A percentile compares a stretch with the other conserved stretches of the same genome.
Conservation (phyloP, 2,888 invertebrate species). For the Archips crataeganus region DNA sequence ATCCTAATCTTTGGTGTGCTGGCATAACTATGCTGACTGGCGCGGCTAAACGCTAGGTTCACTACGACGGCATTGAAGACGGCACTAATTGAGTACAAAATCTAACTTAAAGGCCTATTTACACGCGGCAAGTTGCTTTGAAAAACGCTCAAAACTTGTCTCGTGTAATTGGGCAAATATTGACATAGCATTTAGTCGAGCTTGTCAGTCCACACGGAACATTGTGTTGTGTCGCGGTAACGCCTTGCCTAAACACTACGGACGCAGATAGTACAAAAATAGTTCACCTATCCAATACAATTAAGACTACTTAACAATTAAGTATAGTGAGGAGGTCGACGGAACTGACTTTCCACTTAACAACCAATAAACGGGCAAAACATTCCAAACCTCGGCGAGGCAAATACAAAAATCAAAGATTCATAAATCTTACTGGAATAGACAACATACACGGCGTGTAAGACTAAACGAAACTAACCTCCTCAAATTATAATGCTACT, state of each 20-base stretch:
- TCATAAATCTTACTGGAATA: slow-evolving; percentile 55
- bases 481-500: slow-evolving; percentile 77
- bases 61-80: slow-evolving; percentile 43
- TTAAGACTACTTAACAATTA: slow-evolving; percentile 85
- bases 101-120: background rate
- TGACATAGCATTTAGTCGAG: slow-evolving; percentile 59
- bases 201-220: slow-evolving; percentile 65
- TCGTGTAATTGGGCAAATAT: background rate
- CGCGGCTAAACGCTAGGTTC: slow-evolving; percentile 24
- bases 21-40: slow-evolving; percentile 66
- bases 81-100: background rate
- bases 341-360: slow-evolving; percentile 46
- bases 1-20: slow-evolving; percentile 84
- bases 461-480: slow-evolving; percentile 53
- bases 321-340: slow-evolving; percentile 77
- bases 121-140: background rate
- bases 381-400: slow-evolving; percentile 39
- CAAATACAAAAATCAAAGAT: slow-evolving; percentile 49
- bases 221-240: slow-evolving; percentile 73
- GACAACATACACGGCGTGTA: slow-evolving; percentile 57
- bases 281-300: slow-evolving; percentile 84
- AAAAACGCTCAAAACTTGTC: background rate
- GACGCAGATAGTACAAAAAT: slow-evolving; percentile 83
- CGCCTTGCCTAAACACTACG: slow-evolving; percentile 77
- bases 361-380: slow-evolving; percentile 36